Evolutionary conservation across 1,140 invertebrate species (phyloP), one percentile per base, ranked within the genome.

Genomic region (Zeugodacus cucurbitae): DNA sequence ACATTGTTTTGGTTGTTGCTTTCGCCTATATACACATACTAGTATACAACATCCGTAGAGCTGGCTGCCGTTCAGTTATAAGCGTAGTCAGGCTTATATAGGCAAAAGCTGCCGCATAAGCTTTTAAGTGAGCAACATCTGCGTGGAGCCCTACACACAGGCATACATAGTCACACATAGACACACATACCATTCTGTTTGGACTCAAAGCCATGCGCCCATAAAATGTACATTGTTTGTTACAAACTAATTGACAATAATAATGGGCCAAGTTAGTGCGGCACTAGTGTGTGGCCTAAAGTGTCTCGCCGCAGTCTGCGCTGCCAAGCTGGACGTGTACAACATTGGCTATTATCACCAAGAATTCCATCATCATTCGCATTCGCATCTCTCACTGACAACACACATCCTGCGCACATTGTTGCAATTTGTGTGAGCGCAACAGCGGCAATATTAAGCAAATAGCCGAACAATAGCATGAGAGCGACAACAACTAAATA

Each of bases 171-270:
- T 54, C 22, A 7, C 67, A 74, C 5, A 37, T 17, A 37, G 3
- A 41, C 7, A 37, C 37, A n/a, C 67, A 74, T 6, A 37, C 34
- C 5, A 74, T 32, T n/a, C 41, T 20, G 48, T 2, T 17, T 4
- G 14, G 48, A 14, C 37, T 29, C 11, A 32, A 17, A 26, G 32
- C 8, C 11, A 6, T 14, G 10, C 26, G 10, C 26, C 34, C 11
- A 37, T 70, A 34, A 26, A 67, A 48, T 48, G 41, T 48, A 82
- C 74, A 82, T 82, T 82, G 41, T 48, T 48, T 82, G 74, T 54
- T 82, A 82, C 74, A 82, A 48, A 82, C 74, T 82, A 82, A 82
- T 82, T 82, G 74, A 82, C 41, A 82, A 82, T 82, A 82, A 82
- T 82, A 82, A 82, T 82, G 74, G 74, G 41, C 41, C 74, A 82